Conservation (phyloP, 2,888 invertebrate species). For the Leucophenga maculata region DNA sequence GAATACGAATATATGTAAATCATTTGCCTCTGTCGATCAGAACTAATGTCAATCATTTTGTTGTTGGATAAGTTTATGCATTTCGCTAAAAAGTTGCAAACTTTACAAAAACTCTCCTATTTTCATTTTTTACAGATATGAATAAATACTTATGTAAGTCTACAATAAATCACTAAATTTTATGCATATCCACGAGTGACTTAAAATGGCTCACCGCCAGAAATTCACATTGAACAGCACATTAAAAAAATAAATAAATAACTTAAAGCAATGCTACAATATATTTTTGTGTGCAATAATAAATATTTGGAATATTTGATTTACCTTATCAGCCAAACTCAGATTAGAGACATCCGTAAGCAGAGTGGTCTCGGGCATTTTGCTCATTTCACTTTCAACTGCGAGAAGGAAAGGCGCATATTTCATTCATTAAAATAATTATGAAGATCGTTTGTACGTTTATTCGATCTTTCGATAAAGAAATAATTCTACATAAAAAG, state of each 20-base stretch:
- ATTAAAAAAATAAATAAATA: not conserved
- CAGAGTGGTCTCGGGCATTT: slow-evolving; percentile 66
- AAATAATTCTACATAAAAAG: slow-evolving; percentile 18
- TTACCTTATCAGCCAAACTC: slow-evolving; percentile 67
- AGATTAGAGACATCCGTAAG: slow-evolving; percentile 53
- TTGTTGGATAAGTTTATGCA: no score
- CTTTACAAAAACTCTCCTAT: no score
- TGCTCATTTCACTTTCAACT: slow-evolving; percentile 46
- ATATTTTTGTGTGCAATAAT: not conserved
- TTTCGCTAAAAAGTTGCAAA: no score
- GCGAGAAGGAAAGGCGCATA: slow-evolving; percentile 2
- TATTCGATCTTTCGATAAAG: slow-evolving; percentile 4
- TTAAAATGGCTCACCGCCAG: not conserved
- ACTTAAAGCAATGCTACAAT: no score
- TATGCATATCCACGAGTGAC: not conserved
- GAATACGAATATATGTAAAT: not conserved
- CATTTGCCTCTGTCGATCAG: not conserved
- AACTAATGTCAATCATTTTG: no score
- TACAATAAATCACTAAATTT: not conserved
- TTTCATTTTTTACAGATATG: no score
- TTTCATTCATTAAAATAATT: slow-evolving; percentile 8
- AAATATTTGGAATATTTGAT: slow-evolving; percentile 7
- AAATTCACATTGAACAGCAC: no score
- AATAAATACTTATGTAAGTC: no score
- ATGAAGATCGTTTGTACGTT: not conserved